These are phyloP conservation scores for Aix galericulata DNA, from an alignment of 2,113 vertebrate genomes.

Conservation along the genomic window DNA sequence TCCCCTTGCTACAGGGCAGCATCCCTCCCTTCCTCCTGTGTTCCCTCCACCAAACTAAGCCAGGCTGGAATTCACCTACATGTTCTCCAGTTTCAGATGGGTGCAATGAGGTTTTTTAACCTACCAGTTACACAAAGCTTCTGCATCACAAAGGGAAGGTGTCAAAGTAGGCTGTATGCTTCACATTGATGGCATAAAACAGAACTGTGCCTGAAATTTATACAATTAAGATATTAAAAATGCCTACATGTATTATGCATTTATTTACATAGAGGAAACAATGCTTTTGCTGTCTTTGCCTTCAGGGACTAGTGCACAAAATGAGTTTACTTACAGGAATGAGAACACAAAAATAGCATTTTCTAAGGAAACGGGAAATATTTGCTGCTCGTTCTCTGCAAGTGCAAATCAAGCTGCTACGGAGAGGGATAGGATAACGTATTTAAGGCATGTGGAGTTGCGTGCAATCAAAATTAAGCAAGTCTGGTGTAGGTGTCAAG, in stretches of 20 bases:
- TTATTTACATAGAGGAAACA: not conserved
- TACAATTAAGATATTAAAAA: not conserved
- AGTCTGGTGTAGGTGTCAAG: not conserved
- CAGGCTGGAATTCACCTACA: not conserved
- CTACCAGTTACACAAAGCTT: not conserved
- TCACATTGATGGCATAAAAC: not conserved
- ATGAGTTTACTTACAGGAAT: not conserved
- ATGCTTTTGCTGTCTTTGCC: not conserved
- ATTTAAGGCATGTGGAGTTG: not conserved
- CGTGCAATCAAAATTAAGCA: not conserved
- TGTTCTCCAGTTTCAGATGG: not conserved
- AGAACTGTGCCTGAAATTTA: not conserved
- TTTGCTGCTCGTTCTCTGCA: not conserved
- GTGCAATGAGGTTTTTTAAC: not conserved
- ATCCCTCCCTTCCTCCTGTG: not conserved
- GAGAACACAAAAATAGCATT: not conserved
- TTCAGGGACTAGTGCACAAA: not conserved
- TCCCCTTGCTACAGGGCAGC: not conserved
- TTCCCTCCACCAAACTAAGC: not conserved
- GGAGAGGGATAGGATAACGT: not conserved
- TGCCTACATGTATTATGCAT: not conserved
- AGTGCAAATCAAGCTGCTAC: not conserved
- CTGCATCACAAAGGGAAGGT: not conserved
- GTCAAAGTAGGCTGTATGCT: not conserved
- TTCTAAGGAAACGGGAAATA: conserved; percentile 8